Base-by-base conservation (phyloP, 2,797 vertebrate genomes). In the Atherinosoma microstoma region DNA sequence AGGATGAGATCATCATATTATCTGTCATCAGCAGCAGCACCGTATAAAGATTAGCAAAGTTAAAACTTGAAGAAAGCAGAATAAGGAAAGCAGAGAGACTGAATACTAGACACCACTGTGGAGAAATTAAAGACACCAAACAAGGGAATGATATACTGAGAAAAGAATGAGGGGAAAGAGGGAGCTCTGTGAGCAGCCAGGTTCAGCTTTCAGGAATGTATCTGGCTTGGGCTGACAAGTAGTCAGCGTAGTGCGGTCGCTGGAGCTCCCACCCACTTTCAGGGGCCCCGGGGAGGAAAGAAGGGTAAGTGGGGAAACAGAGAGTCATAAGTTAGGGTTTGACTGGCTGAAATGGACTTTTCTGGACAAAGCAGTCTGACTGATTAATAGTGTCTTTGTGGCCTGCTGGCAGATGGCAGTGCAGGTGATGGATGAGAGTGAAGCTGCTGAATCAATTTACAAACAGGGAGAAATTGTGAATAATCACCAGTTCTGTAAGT, bases 161-260 rank as follows among this genome's bases (percentile, higher is more conserved):
- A 77, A 66, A 87, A 85, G 76, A 87, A 84, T 58, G 70, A 76
- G 80, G 82, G 83, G 64, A 86, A 87, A 87, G 76, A 84, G 71
- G 81, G 83, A 91, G 73, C 76, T 72, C 75, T 71, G 75, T 11
- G 75, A 92, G 86, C 73, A 78, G 79, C 78, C 82, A 76, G 87
- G 89, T 90, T 94, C 92, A 92, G 91, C 82, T 87, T 91, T 94
- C 91, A 95, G 94, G 95, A 95, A 95, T 95, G 94, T 83, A 84
- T 91, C 92, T 95, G 94, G 93, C 90, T 85, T 68, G 20, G 84
- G 82, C 80, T 58, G 90, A 90, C 79, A 84, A 89, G 89, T 89
- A 92, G 90, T 84, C 88, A 89, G 87, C 82, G 90, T 89, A 76
- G 88, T 94, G 91, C 83, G 92, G 93, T 94, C 87, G 84, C 89